These are phyloP conservation scores for Zoroaster sp. DNA, from an alignment of 53 echinoderm and acorn worm species.

Conservation along the genomic window DNA sequence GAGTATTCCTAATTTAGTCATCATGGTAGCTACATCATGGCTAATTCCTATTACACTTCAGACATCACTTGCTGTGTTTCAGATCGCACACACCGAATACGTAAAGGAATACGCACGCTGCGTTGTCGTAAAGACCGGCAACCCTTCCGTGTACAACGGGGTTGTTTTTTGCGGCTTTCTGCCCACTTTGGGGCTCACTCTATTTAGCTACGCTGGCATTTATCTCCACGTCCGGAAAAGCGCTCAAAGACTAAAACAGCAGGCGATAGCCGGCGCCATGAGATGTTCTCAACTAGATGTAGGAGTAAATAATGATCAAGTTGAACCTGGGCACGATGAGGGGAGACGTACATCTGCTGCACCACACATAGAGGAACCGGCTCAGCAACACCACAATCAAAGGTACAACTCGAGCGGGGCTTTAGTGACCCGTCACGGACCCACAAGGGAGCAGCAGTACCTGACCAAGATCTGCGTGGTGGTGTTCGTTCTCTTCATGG, in stretches of 20 bases:
- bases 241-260: slow-evolving; percentile 25
- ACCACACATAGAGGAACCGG: background rate
- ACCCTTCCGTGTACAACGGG: slow-evolving; percentile 30
- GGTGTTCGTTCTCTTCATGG: slow-evolving; percentile 50
- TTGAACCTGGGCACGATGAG: background rate
- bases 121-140: slow-evolving; percentile 19
- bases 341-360: background rate
- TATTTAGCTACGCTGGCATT: slow-evolving; percentile 62
- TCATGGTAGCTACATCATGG: slow-evolving; percentile 29
- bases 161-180: slow-evolving; percentile 50
- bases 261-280: background rate
- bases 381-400: background rate
- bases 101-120: slow-evolving; percentile 50
- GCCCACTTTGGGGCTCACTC: background rate
- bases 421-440: background rate
- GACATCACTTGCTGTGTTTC: background rate
- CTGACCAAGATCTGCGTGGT: slow-evolving; percentile 67
- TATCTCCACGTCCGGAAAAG: slow-evolving; percentile 31
- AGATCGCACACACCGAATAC: slow-evolving; percentile 35
- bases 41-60: slow-evolving; percentile 12
- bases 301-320: too few species aligned
- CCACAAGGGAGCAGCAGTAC: background rate
- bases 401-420: background rate
- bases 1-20: background rate
- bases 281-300: background rate